Conservation (phyloP, 2,888 invertebrate genomes). For the Diarsia rubi region DNA sequence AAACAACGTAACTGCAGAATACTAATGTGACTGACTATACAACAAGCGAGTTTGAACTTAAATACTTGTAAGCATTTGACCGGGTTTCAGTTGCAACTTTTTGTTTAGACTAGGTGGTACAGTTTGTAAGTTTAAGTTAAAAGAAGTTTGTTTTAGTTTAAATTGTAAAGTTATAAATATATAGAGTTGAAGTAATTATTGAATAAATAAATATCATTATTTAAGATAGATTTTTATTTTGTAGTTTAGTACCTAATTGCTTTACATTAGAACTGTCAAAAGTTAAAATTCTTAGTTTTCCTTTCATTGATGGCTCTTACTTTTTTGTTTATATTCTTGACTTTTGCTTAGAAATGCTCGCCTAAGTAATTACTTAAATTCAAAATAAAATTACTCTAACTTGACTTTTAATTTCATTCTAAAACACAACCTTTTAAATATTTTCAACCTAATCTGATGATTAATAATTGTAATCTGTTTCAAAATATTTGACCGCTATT, state of each 20-base stretch:
- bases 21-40: conserved; percentile 66
- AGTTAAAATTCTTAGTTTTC: no score
- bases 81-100: conserved; percentile 16
- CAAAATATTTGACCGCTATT: neutral
- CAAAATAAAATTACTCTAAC: no score
- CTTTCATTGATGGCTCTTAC: no score
- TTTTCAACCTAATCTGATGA: neutral
- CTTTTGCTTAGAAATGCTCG: no score
- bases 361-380: no score
- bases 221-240: no score
- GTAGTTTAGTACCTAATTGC: no score
- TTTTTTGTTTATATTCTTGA: no score
- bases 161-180: no score
- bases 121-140: conserved; percentile 18
- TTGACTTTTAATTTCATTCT: neutral
- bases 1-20: conserved; percentile 78
- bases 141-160: neutral
- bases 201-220: no score
- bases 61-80: conserved; percentile 6
- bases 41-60: neutral
- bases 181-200: no score
- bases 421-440: neutral
- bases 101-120: conserved; percentile 16
- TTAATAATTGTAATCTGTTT: neutral
- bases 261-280: no score